Percentiles rank a stretch among this genome's conserved stretches.
Evolutionary conservation across 2,797 vertebrate genomes (phyloP).

Genomic region (Eleutherodactylus coqui): DNA sequence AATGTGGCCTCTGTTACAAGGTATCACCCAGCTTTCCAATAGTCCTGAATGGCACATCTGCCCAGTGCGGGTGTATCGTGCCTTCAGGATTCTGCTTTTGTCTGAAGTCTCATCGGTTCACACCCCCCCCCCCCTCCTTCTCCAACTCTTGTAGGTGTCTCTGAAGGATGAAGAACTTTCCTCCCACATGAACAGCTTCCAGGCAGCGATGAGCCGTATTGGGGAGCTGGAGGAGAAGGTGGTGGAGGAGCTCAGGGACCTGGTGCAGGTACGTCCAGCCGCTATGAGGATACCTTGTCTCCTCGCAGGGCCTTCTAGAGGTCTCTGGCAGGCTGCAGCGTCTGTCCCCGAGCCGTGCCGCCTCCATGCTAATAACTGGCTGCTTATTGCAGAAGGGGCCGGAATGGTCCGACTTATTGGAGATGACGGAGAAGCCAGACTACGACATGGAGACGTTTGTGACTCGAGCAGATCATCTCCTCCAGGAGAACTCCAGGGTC

Average conservation of each 20-base stretch:
- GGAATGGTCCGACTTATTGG: slow-evolving; percentile 73
- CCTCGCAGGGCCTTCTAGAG: too few species aligned
- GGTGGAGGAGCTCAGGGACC: slow-evolving; percentile 80
- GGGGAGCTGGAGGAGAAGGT: slow-evolving; percentile 83
- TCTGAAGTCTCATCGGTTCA: too few species aligned
- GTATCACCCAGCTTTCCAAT: neutral
- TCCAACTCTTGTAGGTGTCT: slow-evolving; percentile 65
- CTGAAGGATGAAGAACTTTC: slow-evolving; percentile 75
- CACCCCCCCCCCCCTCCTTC: too few species aligned
- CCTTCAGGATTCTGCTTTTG: too few species aligned
- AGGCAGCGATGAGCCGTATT: slow-evolving; percentile 83
- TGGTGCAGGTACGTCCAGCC: slow-evolving; percentile 74
- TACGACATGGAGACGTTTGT: slow-evolving; percentile 82
- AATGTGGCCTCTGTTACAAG: too few species aligned
- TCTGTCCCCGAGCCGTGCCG: neutral
- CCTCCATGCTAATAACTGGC: too few species aligned
- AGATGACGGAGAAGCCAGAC: slow-evolving; percentile 79
- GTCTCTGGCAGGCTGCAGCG: too few species aligned
- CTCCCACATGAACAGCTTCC: slow-evolving; percentile 75
- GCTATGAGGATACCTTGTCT: too few species aligned
- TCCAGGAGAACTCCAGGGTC: slow-evolving; percentile 69
- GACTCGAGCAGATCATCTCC: slow-evolving; percentile 69
- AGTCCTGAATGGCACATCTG: neutral
- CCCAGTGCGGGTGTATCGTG: too few species aligned
- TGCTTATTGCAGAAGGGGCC: slow-evolving; percentile 72